A percentile compares a stretch with the other conserved stretches of the same genome.
Conservation (phyloP, 2,888 invertebrate species). For the Campoplex capitator region DNA sequence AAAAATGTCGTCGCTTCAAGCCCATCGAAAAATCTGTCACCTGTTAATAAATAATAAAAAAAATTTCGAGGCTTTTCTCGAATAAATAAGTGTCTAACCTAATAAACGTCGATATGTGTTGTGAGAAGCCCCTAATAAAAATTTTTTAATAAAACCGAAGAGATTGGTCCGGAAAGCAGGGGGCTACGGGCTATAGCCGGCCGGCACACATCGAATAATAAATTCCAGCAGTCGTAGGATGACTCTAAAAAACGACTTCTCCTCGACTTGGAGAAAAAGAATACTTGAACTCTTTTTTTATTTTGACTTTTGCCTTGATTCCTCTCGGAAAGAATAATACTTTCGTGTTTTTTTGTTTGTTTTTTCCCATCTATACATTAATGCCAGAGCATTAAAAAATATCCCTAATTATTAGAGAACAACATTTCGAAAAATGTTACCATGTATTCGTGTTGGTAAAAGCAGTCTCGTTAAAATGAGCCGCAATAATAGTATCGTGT, state of each 20-base stretch:
- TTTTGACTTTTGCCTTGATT: slow-evolving; percentile 11
- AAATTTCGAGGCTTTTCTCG: neutral
- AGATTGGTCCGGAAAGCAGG: slow-evolving; percentile 61
- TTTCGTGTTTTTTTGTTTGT: neutral
- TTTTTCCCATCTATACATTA: neutral
- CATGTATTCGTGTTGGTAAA: neutral
- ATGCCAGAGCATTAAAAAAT: neutral
- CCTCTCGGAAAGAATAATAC: neutral
- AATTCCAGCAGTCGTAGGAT: slow-evolving; percentile 60
- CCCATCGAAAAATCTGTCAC: neutral
- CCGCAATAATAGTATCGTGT: neutral
- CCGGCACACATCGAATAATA: slow-evolving; percentile 65
- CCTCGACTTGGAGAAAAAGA: slow-evolving; percentile 56
- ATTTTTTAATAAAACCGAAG: slow-evolving; percentile 52
- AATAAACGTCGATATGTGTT: neutral
- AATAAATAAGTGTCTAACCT: neutral
- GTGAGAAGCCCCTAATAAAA: slow-evolving; percentile 53
- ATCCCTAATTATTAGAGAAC: neutral
- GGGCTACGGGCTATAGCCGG: slow-evolving; percentile 50
- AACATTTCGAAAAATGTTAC: too few relatives aligned
- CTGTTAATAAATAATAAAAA: neutral
- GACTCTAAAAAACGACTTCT: slow-evolving; percentile 64
- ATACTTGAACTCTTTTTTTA: slow-evolving; percentile 39
- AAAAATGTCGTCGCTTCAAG: neutral
- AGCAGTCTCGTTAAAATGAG: neutral